A percentile compares a stretch with the other conserved stretches of the same genome.
phyloP scores from a whole-genome alignment of 2,797 vertebrate species.

The Malurus splendens region DNA sequence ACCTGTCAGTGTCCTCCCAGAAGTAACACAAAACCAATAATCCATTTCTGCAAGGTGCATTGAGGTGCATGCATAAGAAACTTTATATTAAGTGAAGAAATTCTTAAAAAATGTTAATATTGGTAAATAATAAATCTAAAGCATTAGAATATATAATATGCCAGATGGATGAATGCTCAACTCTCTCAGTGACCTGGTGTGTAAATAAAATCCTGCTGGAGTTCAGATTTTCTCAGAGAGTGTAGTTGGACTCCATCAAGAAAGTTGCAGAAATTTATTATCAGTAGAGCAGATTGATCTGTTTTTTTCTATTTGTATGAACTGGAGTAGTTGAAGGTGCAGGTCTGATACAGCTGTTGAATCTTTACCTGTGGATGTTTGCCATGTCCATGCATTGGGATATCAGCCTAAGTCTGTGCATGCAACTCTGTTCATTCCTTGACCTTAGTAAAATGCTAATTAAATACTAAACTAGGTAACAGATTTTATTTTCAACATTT shows the following conservation, averaged over 20 bases:
- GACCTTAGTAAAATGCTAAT: background rate
- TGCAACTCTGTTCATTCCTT: background rate
- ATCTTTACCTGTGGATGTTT: background rate
- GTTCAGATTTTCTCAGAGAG: background rate
- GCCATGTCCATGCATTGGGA: background rate
- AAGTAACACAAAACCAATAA: background rate
- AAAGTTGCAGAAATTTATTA: background rate
- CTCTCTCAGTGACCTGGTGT: background rate
- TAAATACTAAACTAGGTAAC: background rate
- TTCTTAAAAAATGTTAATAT: background rate
- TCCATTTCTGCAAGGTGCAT: background rate
- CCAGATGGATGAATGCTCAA: background rate
- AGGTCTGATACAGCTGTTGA: background rate
- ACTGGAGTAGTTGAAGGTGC: background rate
- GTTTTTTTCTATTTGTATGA: background rate
- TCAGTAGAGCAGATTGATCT: background rate
- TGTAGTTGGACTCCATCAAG: background rate
- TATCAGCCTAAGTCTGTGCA: background rate
- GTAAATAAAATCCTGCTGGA: background rate
- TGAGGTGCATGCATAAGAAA: background rate
- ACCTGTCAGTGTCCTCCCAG: background rate
- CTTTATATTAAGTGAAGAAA: background rate
- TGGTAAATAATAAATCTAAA: background rate
- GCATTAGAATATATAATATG: background rate
- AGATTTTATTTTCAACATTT: background rate